Evolutionary conservation across 1,140 invertebrate species (phyloP).

Genomic region (Pectinophora gossypiella): DNA sequence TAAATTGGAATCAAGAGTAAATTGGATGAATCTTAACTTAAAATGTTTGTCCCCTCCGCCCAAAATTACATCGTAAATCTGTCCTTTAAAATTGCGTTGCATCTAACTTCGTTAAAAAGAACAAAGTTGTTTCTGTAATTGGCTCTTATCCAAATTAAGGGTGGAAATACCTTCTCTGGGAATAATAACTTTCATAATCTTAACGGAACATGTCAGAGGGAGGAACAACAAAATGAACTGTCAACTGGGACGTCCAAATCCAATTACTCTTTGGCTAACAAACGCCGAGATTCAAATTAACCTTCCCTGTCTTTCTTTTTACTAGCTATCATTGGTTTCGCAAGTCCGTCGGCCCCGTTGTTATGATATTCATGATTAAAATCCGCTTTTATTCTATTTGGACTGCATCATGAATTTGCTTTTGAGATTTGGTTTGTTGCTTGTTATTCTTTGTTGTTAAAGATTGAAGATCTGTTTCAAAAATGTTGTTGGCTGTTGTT

Average conservation of each 20-base stretch:
- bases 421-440: too few relatives aligned
- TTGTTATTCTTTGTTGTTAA: too few relatives aligned
- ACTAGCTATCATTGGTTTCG: conserved; percentile 26
- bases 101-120: conserved; percentile 34
- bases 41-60: conserved; percentile 22
- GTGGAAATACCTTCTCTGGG: conserved; percentile 28
- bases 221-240: conserved; percentile 61
- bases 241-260: conserved; percentile 62
- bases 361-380: conserved; percentile 31
- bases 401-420: neutral
- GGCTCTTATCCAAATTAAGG: conserved; percentile 55
- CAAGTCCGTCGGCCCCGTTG: conserved; percentile 20
- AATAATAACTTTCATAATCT: conserved; percentile 66
- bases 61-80: conserved; percentile 44
- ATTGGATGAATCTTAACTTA: conserved; percentile 26
- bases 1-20: conserved; percentile 18
- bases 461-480: too few relatives aligned
- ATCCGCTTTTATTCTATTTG: conserved; percentile 25
- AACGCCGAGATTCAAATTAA: conserved; percentile 54
- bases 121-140: conserved; percentile 53
- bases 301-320: conserved; percentile 38
- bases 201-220: conserved; percentile 50
- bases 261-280: conserved; percentile 54
- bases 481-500: too few relatives aligned
- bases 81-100: conserved; percentile 33